These are phyloP conservation scores for Isichthys henryi DNA, from an alignment of 2,113 vertebrate species.

Conservation along the genomic window DNA sequence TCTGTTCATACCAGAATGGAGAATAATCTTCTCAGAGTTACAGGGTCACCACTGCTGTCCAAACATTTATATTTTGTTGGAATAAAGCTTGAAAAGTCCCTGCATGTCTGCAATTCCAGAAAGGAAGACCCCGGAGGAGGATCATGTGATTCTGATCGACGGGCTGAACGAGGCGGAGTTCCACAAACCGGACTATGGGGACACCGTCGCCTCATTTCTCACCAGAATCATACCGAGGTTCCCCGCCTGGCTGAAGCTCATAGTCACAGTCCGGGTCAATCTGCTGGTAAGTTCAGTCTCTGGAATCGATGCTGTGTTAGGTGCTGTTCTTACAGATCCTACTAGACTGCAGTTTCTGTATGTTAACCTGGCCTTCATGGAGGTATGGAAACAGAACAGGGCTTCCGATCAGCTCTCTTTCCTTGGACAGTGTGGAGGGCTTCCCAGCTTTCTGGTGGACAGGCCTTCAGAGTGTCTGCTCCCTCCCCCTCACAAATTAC, in stretches of 20 bases:
- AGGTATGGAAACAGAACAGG: background rate
- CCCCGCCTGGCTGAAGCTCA: conserved; percentile 87
- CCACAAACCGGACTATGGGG: conserved; percentile 96
- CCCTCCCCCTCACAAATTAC: background rate
- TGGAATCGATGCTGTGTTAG: background rate
- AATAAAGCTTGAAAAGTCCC: background rate
- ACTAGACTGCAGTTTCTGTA: background rate
- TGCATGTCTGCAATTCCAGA: conserved; percentile 55
- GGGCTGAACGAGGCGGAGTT: conserved; percentile 97
- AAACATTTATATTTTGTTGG: background rate
- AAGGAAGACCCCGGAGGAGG: conserved; percentile 82
- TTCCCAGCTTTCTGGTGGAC: background rate
- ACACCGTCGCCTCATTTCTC: conserved; percentile 91
- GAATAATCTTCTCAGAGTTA: background rate
- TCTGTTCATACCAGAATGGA: background rate
- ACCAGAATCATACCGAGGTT: conserved; percentile 80
- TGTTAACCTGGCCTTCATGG: background rate
- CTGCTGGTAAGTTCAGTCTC: conserved; percentile 70
- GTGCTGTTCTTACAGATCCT: background rate
- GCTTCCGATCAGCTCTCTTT: background rate
- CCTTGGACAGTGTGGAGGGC: background rate
- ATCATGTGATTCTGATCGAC: conserved; percentile 90
- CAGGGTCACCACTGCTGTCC: background rate
- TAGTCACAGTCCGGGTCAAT: conserved; percentile 86
- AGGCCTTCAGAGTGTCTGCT: background rate